Evolutionary conservation across 1,140 invertebrate genomes (phyloP).

Genomic region (Stratiolaelaps scimitus): DNA sequence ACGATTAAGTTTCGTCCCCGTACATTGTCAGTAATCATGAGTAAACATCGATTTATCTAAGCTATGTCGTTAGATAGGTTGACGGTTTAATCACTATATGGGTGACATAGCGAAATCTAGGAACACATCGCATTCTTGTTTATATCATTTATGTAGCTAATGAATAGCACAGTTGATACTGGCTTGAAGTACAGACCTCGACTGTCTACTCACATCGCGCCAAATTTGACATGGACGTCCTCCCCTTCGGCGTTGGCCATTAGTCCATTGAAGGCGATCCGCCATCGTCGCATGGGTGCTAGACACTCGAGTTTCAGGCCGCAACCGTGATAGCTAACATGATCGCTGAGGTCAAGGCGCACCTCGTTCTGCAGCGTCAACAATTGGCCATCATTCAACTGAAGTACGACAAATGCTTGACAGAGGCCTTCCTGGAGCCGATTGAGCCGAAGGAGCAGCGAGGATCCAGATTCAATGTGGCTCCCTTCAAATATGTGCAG

Average conservation of each 20-base stretch:
- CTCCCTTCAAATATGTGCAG: background rate
- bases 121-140: no score
- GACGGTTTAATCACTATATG: no score
- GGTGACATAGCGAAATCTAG: no score
- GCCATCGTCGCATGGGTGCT: background rate
- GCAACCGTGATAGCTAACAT: background rate
- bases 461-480: background rate
- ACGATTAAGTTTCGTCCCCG: no score
- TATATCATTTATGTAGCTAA: no score
- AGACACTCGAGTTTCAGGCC: conserved; percentile 10
- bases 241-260: background rate
- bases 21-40: no score
- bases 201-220: background rate
- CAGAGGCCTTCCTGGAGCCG: background rate
- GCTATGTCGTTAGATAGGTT: no score
- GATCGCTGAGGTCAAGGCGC: background rate
- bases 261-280: background rate
- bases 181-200: no score
- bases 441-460: background rate
- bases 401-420: background rate
- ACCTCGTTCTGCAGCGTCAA: background rate
- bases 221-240: background rate
- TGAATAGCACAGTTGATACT: no score
- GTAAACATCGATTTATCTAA: no score
- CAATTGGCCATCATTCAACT: background rate